Base-by-base conservation (phyloP, 2,888 invertebrate species). In the Eupithecia inturbata region DNA sequence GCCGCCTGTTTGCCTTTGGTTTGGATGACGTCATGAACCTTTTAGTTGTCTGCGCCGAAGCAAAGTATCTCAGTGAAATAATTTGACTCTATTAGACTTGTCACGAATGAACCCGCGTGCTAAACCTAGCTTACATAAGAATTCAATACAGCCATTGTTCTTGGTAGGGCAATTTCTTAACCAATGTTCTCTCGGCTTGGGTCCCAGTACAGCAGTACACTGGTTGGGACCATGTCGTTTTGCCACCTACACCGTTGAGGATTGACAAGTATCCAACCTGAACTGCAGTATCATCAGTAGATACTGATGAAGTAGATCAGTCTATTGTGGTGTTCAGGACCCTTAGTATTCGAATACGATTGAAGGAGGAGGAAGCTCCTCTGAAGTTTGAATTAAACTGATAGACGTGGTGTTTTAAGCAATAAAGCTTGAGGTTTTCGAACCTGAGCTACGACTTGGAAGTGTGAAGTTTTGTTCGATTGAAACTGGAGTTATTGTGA, bases 81-180 rank as follows among this genome's bases (percentile, higher is more conserved):
- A 49, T n/a, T n/a, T 49, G n/a, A 49, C 49, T 57, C 28, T 16
- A 60, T 28, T n/a, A 28, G 16, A 14, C 19, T 10, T 62, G 1
- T 33, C n/a, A 63, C 53, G 19, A 71, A 62, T 63, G 5, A 68
- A 71, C 0, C 64, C 71, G 28, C 63, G 53, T 36, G 49, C 6
- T 57, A 49, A 71, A 62, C 45, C 41, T 68, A 68, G 7, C 64
- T 6, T 31, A 60, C 70, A 76, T 77, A 78, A 77, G 75, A 77
- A 77, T 74, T 77, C 36, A 63, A 70, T 72, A 67, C 60, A 74
- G 67, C 74, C 67, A 77, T 77, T 80, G 78, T 80, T 76, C 74
- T 62, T 75, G 79, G 80, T 73, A 80, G 80, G 80, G 80, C 78
- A 60, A 71, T 75, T 76, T 79, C 78, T 75, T 80, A 80, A 79